Evolutionary conservation across 1,140 invertebrate genomes (phyloP).

Genomic region (Kradibia gibbosae): DNA sequence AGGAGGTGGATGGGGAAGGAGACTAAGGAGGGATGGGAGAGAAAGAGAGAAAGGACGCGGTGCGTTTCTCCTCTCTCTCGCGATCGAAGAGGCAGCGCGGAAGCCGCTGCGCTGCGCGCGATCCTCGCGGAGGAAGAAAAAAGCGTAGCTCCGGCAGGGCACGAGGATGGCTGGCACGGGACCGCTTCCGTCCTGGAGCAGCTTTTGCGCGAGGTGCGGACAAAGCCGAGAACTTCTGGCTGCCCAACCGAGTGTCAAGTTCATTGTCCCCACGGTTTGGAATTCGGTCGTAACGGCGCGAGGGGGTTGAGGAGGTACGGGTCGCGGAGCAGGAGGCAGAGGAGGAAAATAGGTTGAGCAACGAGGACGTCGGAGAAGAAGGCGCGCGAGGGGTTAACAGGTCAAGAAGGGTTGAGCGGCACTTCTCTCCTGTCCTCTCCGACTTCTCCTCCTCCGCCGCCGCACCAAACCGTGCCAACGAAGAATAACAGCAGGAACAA

Average conservation of each 20-base stretch:
- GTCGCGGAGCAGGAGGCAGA: neutral
- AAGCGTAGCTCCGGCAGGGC: neutral
- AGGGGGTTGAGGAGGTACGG: neutral
- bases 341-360: neutral
- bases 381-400: too few relatives aligned
- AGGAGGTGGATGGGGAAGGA: neutral
- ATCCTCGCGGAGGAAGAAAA: neutral
- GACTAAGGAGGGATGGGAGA: neutral
- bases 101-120: neutral
- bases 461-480: too few relatives aligned
- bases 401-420: too few relatives aligned
- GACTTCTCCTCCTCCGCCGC: neutral
- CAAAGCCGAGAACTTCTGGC: too few relatives aligned
- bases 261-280: too few relatives aligned
- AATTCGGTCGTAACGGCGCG: neutral
- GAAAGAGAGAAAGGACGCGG: neutral
- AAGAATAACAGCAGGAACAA: too few relatives aligned
- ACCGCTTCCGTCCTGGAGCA: too few relatives aligned
- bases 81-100: slow-evolving; percentile 21
- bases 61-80: slow-evolving; percentile 20
- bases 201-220: too few relatives aligned
- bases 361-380: too few relatives aligned
- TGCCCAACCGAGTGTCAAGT: too few relatives aligned
- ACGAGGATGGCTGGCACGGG: too few relatives aligned
- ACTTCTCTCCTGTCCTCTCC: neutral